phyloP scores from a whole-genome alignment of 2,113 vertebrate species.

The Acrocephalus kingi region DNA sequence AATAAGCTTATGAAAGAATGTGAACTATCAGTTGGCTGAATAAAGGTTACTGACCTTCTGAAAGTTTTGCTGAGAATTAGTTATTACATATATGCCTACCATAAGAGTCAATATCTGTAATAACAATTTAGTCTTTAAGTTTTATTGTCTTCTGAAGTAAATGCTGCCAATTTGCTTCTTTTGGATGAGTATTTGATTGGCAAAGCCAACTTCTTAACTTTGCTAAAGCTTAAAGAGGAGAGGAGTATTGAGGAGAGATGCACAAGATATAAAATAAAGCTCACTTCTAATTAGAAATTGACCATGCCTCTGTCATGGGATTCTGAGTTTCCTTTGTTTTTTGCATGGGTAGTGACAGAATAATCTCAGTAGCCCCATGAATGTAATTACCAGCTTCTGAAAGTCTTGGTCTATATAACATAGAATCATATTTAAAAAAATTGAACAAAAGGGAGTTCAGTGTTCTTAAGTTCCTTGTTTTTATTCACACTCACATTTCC shows the following conservation, averaged over 20 bases:
- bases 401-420: background rate
- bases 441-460: background rate
- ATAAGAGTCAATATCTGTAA: background rate
- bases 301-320: background rate
- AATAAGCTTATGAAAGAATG: background rate
- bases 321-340: background rate
- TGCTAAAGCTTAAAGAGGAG: background rate
- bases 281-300: background rate
- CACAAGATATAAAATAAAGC: background rate
- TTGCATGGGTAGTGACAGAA: background rate
- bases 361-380: background rate
- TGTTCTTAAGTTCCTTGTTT: background rate
- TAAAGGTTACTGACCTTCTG: background rate
- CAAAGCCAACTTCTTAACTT: background rate
- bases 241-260: background rate
- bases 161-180: background rate
- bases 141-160: background rate
- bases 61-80: background rate
- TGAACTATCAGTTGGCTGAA: background rate
- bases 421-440: background rate
- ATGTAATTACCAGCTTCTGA: background rate
- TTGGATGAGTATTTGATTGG: background rate
- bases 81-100: background rate
- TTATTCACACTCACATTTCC: background rate
- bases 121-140: background rate